phyloP scores from a whole-genome alignment of 1,140 invertebrate genomes.

The Orchestia grillus region DNA sequence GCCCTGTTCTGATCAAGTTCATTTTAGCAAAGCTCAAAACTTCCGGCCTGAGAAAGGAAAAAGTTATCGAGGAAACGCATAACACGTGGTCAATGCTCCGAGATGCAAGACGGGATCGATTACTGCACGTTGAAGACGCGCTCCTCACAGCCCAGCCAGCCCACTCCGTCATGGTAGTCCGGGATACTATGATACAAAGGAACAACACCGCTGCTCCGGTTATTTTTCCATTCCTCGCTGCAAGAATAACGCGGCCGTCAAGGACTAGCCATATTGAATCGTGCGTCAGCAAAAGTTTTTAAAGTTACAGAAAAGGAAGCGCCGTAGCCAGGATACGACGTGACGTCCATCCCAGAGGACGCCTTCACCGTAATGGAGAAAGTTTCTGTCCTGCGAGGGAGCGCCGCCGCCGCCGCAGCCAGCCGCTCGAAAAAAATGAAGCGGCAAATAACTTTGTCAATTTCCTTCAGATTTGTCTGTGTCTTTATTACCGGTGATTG shows the following conservation, averaged over 20 bases:
- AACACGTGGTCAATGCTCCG: background rate
- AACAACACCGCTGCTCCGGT: background rate
- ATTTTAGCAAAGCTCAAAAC: too few relatives aligned
- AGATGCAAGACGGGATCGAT: background rate
- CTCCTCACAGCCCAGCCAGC: background rate
- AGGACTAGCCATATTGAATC: conserved; percentile 1
- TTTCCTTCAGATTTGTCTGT: background rate
- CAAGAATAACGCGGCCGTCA: background rate
- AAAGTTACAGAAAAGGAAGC: background rate
- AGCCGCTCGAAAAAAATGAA: background rate
- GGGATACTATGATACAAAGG: background rate
- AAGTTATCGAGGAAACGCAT: background rate
- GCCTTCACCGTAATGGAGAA: background rate
- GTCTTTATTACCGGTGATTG: background rate
- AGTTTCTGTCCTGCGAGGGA: background rate
- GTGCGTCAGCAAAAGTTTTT: background rate
- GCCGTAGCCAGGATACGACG: background rate
- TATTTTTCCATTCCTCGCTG: background rate
- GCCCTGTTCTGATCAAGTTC: too few relatives aligned
- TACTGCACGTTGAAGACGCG: background rate
- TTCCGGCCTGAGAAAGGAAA: background rate
- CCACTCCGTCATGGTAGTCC: background rate
- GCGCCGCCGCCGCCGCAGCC: too few relatives aligned
- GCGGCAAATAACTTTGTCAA: background rate
- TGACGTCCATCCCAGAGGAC: background rate